phyloP scores from a whole-genome alignment of 1,140 invertebrate species.

The Penaeus indicus region DNA sequence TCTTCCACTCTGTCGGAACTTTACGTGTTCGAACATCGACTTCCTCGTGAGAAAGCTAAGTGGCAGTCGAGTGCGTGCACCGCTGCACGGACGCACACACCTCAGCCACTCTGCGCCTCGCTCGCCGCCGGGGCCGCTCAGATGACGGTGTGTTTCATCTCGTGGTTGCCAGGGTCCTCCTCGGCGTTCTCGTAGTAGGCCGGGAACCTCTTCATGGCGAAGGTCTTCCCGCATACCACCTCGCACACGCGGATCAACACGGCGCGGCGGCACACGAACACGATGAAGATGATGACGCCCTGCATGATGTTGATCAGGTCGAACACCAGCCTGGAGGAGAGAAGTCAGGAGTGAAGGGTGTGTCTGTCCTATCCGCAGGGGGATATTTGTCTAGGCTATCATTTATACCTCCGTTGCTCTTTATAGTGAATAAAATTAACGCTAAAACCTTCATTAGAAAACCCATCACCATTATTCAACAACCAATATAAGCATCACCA shows the following conservation, averaged over 20 bases:
- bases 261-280: slow-evolving; percentile 59
- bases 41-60: no score
- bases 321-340: slow-evolving; percentile 52
- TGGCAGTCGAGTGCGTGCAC: no score
- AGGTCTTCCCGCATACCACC: slow-evolving; percentile 36
- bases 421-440: no score
- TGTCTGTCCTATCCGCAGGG: not conserved
- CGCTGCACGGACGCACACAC: no score
- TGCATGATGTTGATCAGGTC: slow-evolving; percentile 61
- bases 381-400: no score
- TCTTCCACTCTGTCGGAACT: no score
- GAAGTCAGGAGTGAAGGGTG: not conserved
- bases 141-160: slow-evolving; percentile 54
- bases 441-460: no score
- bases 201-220: slow-evolving; percentile 43
- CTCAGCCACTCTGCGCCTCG: no score
- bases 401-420: no score
- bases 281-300: slow-evolving; percentile 57
- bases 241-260: slow-evolving; percentile 49
- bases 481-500: no score
- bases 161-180: slow-evolving; percentile 28
- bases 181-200: slow-evolving; percentile 44
- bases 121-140: not conserved
- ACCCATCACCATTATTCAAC: no score
- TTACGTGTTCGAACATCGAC: no score